Evolutionary conservation across 2,888 invertebrate species (phyloP).

Genomic region (Formica aserva): DNA sequence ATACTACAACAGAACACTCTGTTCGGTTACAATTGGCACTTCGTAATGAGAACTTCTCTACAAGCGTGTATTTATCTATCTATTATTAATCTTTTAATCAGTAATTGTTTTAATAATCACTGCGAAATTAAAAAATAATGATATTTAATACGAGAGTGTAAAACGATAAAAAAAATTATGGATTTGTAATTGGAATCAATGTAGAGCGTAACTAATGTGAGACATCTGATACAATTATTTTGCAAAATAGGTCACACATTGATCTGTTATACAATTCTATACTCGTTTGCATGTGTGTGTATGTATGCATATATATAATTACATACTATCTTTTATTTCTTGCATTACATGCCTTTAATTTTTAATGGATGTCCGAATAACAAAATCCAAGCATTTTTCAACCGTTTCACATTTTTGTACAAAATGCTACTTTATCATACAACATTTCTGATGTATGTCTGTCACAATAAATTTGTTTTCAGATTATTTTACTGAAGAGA

Average conservation of each 20-base stretch:
- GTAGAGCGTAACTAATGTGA: not conserved
- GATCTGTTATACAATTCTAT: constrained; percentile 8
- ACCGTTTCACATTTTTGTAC: not conserved
- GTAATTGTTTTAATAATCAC: constrained; percentile 18
- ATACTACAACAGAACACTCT: not conserved
- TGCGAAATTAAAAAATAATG: constrained; percentile 38
- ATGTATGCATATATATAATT: not conserved
- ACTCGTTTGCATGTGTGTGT: not conserved
- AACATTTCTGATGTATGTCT: not conserved
- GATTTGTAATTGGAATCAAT: constrained; percentile 19
- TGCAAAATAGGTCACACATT: constrained; percentile 26
- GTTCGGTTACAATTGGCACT: not conserved
- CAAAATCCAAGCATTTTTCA: constrained; percentile 12
- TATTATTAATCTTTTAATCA: not conserved
- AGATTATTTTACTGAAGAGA: not conserved
- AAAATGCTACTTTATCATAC: constrained; percentile 7
- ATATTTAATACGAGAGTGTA: constrained; percentile 19
- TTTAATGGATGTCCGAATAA: constrained; percentile 21
- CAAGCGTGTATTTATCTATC: not conserved
- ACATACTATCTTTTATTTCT: constrained; percentile 3
- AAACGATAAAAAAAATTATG: constrained; percentile 42
- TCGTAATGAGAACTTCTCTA: not conserved
- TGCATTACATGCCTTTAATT: not conserved
- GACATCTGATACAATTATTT: constrained; percentile 43
- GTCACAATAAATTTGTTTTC: not conserved